Base-by-base conservation (phyloP, 2,797 vertebrate genomes). In the Botia kubotai region DNA sequence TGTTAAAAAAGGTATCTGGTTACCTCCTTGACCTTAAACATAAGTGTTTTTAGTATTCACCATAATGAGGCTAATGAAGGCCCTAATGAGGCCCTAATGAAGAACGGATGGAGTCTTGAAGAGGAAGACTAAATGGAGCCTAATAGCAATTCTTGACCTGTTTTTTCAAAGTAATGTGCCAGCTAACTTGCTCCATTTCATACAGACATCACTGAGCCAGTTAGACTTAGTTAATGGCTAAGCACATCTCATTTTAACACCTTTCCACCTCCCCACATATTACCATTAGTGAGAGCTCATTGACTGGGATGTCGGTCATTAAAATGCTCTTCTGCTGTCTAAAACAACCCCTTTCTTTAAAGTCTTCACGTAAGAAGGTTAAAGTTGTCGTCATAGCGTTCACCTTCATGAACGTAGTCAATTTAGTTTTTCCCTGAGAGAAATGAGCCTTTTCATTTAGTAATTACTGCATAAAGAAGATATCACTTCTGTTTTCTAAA, bases 231-330 rank as follows among this genome's bases (percentile, higher is more conserved):
- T 68, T 8, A 50, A 70, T 52, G 46, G 13, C 46, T 33, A 23
- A 29, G 26, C 48, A 33, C 48, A 52, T 70, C 14, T 33, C 29
- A 65, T 36, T 65, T 65, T 2, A 63, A 65, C 26, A 65, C 62
- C 62, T 65, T 65, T 65, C 62, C 14, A 65, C 62, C 62, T 26
- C 29, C 36, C 14, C 29, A 65, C 62, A 33, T 14, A 36, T 65
- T 65, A 33, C 13, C 16, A 65, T 65, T 65, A 65, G 29, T 17
- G 29, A 65, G 29, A 62, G 29, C 62, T 17, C 62, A 65, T 36
- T 33, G 62, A 33, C 62, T 65, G 62, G 29, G 2, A 65, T 6
- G 12, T 14, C 3, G 2, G 62, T 65, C 29, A 65, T 65, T 65
- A 65, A 65, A 29, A 65, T 65, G 6, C 16, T 36, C 62, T 14